Evolutionary conservation across 2,888 invertebrate species (phyloP).

Genomic region (Ceramica pisi): DNA sequence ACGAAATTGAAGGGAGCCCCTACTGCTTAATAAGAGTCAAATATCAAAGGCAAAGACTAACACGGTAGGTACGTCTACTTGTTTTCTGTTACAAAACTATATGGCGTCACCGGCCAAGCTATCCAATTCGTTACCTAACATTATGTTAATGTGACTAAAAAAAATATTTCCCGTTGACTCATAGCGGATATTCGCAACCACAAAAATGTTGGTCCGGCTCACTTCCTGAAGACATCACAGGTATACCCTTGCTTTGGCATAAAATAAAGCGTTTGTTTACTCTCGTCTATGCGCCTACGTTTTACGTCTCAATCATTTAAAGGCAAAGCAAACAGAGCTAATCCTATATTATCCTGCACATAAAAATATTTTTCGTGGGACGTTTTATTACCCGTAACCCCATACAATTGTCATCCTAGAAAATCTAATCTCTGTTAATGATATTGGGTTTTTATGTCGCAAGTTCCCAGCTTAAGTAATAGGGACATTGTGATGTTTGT

Average conservation of each 20-base stretch:
- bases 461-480: conserved; percentile 66
- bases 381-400: conserved; percentile 26
- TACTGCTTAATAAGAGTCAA: conserved; percentile 29
- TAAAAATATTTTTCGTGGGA: background rate
- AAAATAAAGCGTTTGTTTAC: background rate
- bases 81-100: conserved; percentile 4
- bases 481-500: conserved; percentile 57
- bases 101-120: no score
- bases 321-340: background rate
- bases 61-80: background rate
- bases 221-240: background rate
- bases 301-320: conserved; percentile 17
- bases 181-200: conserved; percentile 1
- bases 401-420: conserved; percentile 35
- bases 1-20: background rate
- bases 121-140: background rate
- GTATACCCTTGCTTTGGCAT: background rate
- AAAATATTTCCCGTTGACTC: background rate
- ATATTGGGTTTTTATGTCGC: conserved; percentile 64
- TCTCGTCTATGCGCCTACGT: background rate
- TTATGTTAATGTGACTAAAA: background rate
- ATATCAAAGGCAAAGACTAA: conserved; percentile 29
- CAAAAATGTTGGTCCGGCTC: background rate
- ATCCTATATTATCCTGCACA: conserved; percentile 15
- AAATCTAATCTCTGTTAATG: conserved; percentile 64